Conservation (phyloP, 2,113 vertebrate genomes). For the Stictonetta naevosa region DNA sequence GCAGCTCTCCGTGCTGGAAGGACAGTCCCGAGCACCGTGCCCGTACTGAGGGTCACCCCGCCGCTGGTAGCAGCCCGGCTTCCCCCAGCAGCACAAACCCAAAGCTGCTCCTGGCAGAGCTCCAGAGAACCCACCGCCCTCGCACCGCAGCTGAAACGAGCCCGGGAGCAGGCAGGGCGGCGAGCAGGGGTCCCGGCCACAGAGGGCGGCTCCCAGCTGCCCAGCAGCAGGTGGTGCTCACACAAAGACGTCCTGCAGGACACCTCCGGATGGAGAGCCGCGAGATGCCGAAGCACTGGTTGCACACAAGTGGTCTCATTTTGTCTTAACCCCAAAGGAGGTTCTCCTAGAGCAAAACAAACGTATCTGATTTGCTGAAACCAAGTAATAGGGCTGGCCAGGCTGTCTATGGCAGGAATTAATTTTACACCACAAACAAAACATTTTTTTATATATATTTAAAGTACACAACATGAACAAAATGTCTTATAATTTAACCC, state of each 20-base stretch:
- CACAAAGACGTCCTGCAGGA: background rate
- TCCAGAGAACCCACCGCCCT: background rate
- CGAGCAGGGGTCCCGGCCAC: background rate
- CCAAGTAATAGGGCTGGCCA: too few species aligned
- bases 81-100: too few species aligned
- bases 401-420: background rate
- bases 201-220: background rate
- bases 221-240: background rate
- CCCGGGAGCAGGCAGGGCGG: rapidly evolving
- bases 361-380: background rate
- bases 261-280: background rate
- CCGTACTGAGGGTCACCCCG: too few species aligned
- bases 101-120: background rate
- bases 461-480: background rate
- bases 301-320: rapidly evolving
- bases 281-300: too few species aligned
- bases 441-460: rapidly evolving
- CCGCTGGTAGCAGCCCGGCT: too few species aligned
- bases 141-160: background rate
- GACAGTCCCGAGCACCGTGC: too few species aligned
- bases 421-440: background rate
- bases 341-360: background rate
- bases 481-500: background rate
- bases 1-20: background rate
- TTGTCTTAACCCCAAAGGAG: background rate